Conservation (phyloP, 1,140 invertebrate species). For the Chrysopa pallens region DNA sequence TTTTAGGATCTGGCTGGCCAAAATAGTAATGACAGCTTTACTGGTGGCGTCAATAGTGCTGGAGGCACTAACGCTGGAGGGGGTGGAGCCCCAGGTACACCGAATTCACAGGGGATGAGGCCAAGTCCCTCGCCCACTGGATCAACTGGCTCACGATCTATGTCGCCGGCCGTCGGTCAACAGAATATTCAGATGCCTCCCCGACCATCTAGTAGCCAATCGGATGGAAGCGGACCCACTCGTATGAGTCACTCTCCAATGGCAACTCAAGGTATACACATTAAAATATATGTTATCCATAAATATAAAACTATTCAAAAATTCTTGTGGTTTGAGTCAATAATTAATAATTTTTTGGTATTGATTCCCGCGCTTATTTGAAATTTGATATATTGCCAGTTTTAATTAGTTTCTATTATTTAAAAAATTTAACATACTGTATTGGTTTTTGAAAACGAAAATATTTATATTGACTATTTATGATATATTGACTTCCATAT, state of each 20-base stretch:
- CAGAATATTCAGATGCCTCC: conserved; percentile 84
- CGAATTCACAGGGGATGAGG: conserved; percentile 62
- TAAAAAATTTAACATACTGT: too few relatives aligned
- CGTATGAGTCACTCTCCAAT: conserved; percentile 58
- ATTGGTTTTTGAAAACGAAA: too few relatives aligned
- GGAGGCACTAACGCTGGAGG: conserved; percentile 47
- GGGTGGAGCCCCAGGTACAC: conserved; percentile 51
- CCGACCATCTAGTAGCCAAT: conserved; percentile 75
- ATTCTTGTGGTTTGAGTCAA: too few relatives aligned
- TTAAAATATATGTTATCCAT: too few relatives aligned
- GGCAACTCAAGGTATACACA: conserved; percentile 25
- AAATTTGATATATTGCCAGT: too few relatives aligned
- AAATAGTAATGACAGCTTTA: conserved; percentile 64
- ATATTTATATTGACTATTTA: too few relatives aligned
- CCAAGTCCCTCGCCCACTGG: conserved; percentile 85
- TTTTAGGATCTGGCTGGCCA: conserved; percentile 68
- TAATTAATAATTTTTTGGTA: too few relatives aligned
- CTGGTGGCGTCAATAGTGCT: conserved; percentile 24
- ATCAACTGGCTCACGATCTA: conserved; percentile 80
- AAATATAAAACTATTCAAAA: too few relatives aligned
- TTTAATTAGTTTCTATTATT: too few relatives aligned
- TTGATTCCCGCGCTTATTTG: too few relatives aligned
- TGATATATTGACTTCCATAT: too few relatives aligned
- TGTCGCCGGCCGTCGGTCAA: conserved; percentile 91
- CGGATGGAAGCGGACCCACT: conserved; percentile 53